Evolutionary conservation across 2,113 vertebrate species (phyloP).

Genomic region (Cricetomys ansorgei): DNA sequence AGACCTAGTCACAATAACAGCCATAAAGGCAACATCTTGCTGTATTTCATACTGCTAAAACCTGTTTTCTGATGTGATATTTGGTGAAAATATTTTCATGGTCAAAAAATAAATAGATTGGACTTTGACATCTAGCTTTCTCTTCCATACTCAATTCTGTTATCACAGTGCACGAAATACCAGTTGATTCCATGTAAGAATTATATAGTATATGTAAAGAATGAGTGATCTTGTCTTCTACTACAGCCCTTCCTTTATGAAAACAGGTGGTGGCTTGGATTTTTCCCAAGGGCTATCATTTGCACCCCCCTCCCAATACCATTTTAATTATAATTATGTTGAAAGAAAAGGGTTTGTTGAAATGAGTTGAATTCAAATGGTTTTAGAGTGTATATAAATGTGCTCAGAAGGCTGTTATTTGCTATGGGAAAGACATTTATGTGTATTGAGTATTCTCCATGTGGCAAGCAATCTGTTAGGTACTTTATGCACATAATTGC

Average conservation of each 20-base stretch:
- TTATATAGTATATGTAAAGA: background rate
- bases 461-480: slow-evolving; percentile 55
- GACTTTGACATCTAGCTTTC: background rate
- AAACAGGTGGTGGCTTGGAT: background rate
- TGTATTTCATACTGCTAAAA: background rate
- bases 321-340: slow-evolving; percentile 30
- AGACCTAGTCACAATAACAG: slow-evolving; percentile 8
- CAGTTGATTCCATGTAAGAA: background rate
- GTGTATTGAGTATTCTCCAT: slow-evolving; percentile 37
- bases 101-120: background rate
- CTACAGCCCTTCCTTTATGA: background rate
- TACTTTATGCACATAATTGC: slow-evolving; percentile 38
- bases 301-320: background rate
- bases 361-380: slow-evolving; percentile 28
- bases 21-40: background rate
- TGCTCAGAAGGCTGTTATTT: slow-evolving; percentile 23
- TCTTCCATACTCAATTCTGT: background rate
- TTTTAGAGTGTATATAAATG: slow-evolving; percentile 8
- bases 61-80: background rate
- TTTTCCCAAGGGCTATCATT: slow-evolving; percentile 13
- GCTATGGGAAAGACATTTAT: slow-evolving; percentile 49
- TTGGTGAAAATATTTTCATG: background rate
- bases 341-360: slow-evolving; percentile 7
- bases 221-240: background rate
- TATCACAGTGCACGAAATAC: background rate